Evolutionary conservation across 1,140 invertebrate genomes (phyloP).

Genomic region (Leptinotarsa lineolata): DNA sequence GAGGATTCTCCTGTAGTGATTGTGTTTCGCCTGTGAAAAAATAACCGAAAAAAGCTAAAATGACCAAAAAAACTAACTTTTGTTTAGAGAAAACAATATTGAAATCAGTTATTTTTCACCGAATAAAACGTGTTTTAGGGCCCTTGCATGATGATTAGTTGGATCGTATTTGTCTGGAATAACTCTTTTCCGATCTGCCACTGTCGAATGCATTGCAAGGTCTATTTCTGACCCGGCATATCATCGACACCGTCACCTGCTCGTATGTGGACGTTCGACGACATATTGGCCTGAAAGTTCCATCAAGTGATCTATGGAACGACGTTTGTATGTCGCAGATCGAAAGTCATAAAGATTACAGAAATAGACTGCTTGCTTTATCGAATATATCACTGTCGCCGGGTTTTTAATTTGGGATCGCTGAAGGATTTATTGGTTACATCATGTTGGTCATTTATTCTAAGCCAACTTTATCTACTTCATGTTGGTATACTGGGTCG

Average conservation of each 20-base stretch:
- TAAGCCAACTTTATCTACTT: constrained; percentile 4
- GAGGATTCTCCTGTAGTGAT: too few relatives aligned
- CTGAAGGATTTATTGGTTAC: constrained; percentile 24
- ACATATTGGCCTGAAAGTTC: constrained; percentile 28
- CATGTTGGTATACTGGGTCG: neutral
- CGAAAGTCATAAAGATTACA: constrained; percentile 26
- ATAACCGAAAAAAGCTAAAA: too few relatives aligned
- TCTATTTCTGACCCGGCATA: constrained; percentile 23
- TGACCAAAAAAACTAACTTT: too few relatives aligned
- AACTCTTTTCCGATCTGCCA: neutral
- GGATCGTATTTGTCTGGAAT: neutral
- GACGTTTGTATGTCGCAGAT: constrained; percentile 32
- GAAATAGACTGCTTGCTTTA: constrained; percentile 24
- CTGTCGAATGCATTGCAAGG: neutral
- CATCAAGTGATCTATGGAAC: constrained; percentile 40
- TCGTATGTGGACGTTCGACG: constrained; percentile 38
- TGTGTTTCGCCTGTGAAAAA: too few relatives aligned
- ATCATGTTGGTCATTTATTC: constrained; percentile 25
- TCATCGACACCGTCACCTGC: constrained; percentile 30
- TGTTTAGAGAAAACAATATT: too few relatives aligned
- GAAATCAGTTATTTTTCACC: too few relatives aligned
- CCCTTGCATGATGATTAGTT: too few relatives aligned
- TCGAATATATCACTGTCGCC: constrained; percentile 24
- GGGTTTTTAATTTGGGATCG: constrained; percentile 22
- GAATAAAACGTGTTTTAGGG: too few relatives aligned